These are phyloP conservation scores for Hoplostethus atlanticus DNA, from an alignment of 2,797 vertebrate species.

Conservation along the genomic window DNA sequence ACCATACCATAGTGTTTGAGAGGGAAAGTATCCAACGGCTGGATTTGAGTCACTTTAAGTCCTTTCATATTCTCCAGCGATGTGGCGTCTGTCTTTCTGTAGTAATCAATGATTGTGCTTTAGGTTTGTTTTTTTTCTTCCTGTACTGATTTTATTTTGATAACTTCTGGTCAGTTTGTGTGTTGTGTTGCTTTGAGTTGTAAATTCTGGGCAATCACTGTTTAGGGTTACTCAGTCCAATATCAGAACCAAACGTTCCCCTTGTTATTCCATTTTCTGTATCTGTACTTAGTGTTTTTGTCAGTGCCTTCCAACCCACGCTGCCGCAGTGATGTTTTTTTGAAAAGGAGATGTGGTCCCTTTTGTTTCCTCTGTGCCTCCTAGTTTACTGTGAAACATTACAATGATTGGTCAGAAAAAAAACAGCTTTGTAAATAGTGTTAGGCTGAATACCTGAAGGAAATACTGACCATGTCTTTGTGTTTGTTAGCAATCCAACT, in stretches of 20 bases:
- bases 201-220: too few species aligned
- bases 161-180: background rate
- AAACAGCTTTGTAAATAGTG: background rate
- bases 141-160: slow-evolving; percentile 1
- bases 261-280: slow-evolving; percentile 10
- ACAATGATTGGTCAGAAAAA: background rate
- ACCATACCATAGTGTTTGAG: slow-evolving; percentile 24
- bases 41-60: slow-evolving; percentile 29
- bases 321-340: slow-evolving; percentile 38
- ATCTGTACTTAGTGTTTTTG: background rate
- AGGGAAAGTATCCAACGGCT: slow-evolving; percentile 21
- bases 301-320: slow-evolving; percentile 66
- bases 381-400: slow-evolving; percentile 20
- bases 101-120: background rate
- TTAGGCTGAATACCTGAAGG: background rate
- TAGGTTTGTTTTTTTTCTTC: background rate
- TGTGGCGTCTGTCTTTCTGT: slow-evolving; percentile 3
- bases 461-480: slow-evolving; percentile 22
- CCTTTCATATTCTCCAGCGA: background rate
- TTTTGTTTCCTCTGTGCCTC: slow-evolving; percentile 16
- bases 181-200: slow-evolving; percentile 41
- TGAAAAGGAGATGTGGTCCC: slow-evolving; percentile 17
- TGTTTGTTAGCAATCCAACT: slow-evolving; percentile 15
- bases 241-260: slow-evolving; percentile 15
- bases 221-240: too few species aligned